phyloP scores from a whole-genome alignment of 2,797 vertebrate species.

The Megaceryle alcyon region DNA sequence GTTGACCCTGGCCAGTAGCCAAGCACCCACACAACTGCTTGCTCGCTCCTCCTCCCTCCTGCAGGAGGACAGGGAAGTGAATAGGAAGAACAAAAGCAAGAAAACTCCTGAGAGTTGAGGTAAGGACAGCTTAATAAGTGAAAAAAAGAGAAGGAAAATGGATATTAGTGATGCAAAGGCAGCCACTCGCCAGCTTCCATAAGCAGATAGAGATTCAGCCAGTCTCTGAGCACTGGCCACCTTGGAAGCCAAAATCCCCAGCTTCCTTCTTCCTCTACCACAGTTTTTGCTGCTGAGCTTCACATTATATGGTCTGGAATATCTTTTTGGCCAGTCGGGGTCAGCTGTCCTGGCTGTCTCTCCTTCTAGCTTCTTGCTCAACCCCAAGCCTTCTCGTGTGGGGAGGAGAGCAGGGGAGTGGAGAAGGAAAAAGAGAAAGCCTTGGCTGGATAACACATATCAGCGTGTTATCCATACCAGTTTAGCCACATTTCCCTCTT shows the following conservation, averaged over 20 bases:
- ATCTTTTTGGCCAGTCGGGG: not conserved
- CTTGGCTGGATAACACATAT: not conserved
- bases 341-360: not conserved
- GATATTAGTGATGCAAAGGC: not conserved
- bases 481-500: not conserved
- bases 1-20: not conserved
- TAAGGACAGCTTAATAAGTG: not conserved
- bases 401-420: not conserved
- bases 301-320: not conserved
- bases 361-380: not conserved
- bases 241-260: not conserved
- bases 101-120: not conserved
- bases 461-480: accelerated
- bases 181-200: not conserved
- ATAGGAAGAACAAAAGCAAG: not conserved
- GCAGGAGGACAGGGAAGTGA: not conserved
- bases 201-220: not conserved
- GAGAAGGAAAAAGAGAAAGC: not conserved
- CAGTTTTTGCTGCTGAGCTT: not conserved
- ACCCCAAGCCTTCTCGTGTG: not conserved
- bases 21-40: not conserved
- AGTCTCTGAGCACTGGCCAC: not conserved
- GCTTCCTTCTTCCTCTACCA: not conserved
- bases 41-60: not conserved
- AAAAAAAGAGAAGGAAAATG: not conserved